phyloP scores from a whole-genome alignment of 2,888 invertebrate species.

The Petrolisthes manimaculis region DNA sequence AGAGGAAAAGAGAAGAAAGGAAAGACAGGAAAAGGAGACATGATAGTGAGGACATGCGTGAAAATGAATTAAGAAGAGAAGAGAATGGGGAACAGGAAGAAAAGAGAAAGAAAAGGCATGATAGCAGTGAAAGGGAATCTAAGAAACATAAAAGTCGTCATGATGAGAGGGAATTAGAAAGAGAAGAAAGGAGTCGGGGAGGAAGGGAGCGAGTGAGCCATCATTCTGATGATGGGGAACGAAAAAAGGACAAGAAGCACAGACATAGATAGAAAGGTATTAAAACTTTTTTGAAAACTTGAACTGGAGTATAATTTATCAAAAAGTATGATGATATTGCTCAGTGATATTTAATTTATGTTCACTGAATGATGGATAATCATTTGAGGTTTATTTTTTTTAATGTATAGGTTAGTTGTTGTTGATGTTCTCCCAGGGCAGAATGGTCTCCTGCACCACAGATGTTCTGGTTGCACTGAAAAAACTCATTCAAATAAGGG shows the following conservation, averaged over 20 bases:
- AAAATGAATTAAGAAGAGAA: not conserved
- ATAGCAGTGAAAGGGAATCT: not conserved
- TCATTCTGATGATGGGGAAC: not conserved
- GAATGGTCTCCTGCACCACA: too few relatives aligned
- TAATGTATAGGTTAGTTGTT: too few relatives aligned
- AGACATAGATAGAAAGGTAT: not conserved
- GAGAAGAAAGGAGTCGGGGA: not conserved
- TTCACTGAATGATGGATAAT: too few relatives aligned
- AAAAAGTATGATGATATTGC: too few relatives aligned
- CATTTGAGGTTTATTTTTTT: too few relatives aligned
- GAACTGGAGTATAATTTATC: too few relatives aligned
- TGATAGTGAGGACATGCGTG: not conserved
- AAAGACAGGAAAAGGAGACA: not conserved
- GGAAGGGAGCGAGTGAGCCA: not conserved
- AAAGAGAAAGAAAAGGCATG: not conserved
- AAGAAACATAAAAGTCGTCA: not conserved
- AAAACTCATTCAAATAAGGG: too few relatives aligned
- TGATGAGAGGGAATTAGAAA: not conserved
- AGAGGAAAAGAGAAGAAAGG: not conserved
- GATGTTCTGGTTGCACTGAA: too few relatives aligned
- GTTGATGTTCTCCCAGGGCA: too few relatives aligned
- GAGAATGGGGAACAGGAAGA: not conserved
- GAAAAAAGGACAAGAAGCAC: not conserved
- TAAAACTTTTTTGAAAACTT: not conserved
- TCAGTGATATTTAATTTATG: too few relatives aligned